These are phyloP conservation scores for Apodemus agrarius DNA, from an alignment of 2,797 vertebrate species.

Conservation along the genomic window DNA sequence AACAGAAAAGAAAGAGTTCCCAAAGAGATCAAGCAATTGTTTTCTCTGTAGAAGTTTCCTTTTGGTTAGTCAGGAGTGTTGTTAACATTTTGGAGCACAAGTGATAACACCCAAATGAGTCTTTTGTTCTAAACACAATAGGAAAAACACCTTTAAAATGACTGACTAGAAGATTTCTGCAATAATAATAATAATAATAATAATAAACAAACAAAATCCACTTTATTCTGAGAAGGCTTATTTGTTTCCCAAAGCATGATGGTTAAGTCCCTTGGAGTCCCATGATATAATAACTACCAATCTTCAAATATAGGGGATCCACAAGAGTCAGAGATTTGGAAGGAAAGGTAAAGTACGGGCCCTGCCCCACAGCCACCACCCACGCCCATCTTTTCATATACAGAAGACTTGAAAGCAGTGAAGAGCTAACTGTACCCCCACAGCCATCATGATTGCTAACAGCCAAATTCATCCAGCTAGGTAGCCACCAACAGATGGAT, in stretches of 20 bases:
- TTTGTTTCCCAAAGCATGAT: neutral
- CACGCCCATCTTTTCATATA: neutral
- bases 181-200: neutral
- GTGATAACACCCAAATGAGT: constrained; percentile 23
- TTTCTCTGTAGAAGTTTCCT: constrained; percentile 39
- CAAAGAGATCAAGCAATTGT: neutral
- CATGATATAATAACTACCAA: constrained; percentile 31
- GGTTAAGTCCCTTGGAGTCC: constrained; percentile 36
- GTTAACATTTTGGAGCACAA: neutral
- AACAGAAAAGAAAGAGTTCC: neutral
- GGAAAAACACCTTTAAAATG: constrained; percentile 40
- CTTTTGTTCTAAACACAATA: constrained; percentile 57
- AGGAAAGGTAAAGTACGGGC: neutral
- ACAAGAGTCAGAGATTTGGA: neutral
- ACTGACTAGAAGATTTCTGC: neutral
- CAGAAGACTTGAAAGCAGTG: neutral
- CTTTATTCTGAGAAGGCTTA: constrained; percentile 39
- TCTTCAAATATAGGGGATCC: neutral
- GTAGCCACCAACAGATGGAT: neutral
- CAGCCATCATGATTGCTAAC: neutral
- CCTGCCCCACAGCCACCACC: neutral
- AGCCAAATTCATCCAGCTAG: neutral
- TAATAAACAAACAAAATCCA: neutral
- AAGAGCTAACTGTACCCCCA: neutral
- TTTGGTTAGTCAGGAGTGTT: constrained; percentile 4